Evolutionary conservation across 2,797 vertebrate genomes (phyloP), one percentile per base, ranked within the genome.

Genomic region (Phoebastria nigripes): DNA sequence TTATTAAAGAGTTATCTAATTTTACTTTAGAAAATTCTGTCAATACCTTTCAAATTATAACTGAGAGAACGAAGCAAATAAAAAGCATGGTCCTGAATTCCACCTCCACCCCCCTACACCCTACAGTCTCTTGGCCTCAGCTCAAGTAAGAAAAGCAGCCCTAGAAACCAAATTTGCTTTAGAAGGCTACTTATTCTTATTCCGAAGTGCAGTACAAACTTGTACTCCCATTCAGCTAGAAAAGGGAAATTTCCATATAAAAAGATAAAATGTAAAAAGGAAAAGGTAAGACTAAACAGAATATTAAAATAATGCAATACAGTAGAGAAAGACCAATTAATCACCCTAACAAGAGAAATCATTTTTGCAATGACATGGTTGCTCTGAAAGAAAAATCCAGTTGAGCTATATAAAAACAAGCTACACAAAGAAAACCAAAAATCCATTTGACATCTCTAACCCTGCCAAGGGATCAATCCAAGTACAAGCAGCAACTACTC

Each of bases 391-490:
- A 86, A 87, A 97, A 96, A 95, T 73, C 92, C 93, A 67, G 74
- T 86, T 61, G 85, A 97, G 94, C 97, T 97, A 96, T 88, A 91
- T 61, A 83, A 98, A 97, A 95, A 94, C 94, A 95, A 92, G 83
- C 90, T 76, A 79, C 81, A 96, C 92, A 96, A 97, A 82, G 95
- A 96, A 97, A 96, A 97, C 89, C 90, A 94, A 96, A 97, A 96
- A 96, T 61, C 86, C 79, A 6, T 95, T 92, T 90, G 86, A 92
- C 84, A 96, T 92, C 96, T 96, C 94, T 94, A 95, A 94, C 92
- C 91, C 85, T 91, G 91, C 81, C 94, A 94, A 97, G 85, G 94
- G 88, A 95, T 82, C 90, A 88, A 90, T 94, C 92, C 96, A 96
- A 97, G 96, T 74, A 94, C 93, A 95, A 92, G 74, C 54, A 94